These are phyloP conservation scores for Perca schrenkii DNA, from an alignment of 2,113 vertebrate genomes.

Conservation along the genomic window DNA sequence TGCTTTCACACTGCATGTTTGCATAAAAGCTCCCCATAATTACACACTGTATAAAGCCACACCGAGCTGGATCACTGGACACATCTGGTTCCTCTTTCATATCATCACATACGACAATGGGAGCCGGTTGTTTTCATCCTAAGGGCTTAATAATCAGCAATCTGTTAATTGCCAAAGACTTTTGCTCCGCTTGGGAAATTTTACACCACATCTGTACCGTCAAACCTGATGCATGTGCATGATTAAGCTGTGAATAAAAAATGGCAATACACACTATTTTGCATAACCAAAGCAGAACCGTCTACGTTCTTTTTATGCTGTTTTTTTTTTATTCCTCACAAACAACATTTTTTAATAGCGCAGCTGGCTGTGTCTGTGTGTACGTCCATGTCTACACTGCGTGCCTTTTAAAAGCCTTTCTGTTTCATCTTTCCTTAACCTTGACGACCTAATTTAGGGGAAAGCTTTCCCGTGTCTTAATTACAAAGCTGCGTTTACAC, in stretches of 20 bases:
- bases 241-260: conserved; percentile 11
- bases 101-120: conserved; percentile 41
- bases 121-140: conserved; percentile 13
- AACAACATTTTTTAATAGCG: conserved; percentile 15
- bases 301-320: neutral
- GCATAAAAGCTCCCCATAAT: conserved; percentile 38
- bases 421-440: conserved; percentile 77
- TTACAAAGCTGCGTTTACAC: conserved; percentile 82
- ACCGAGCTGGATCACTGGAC: conserved; percentile 32
- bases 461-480: conserved; percentile 81
- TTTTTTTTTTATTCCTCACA: neutral
- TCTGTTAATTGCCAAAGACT: conserved; percentile 54
- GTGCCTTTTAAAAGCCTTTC: conserved; percentile 64
- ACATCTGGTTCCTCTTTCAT: conserved; percentile 52
- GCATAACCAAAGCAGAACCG: neutral
- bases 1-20: conserved; percentile 12
- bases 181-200: conserved; percentile 23
- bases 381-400: conserved; percentile 1
- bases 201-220: neutral
- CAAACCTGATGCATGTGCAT: conserved; percentile 3
- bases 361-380: conserved; percentile 16
- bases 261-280: neutral
- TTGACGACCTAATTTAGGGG: conserved; percentile 77
- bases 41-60: conserved; percentile 34
- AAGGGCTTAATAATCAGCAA: conserved; percentile 52